Conservation (phyloP, 1,140 invertebrate species). For the Augochlora pura region DNA sequence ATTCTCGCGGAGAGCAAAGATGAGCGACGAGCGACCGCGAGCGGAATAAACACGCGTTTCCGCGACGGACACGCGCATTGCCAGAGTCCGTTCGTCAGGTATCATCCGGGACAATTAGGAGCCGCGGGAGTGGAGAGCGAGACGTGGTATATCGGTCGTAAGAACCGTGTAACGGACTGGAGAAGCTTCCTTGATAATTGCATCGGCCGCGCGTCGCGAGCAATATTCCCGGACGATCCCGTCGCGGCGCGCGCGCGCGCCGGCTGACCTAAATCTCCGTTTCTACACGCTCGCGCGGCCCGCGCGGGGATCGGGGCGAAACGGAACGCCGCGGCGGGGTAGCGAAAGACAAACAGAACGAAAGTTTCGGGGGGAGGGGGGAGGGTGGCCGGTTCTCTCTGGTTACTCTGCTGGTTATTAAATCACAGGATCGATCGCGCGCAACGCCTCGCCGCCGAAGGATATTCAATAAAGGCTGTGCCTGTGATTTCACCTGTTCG, state of each 20-base stretch:
- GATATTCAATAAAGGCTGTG: background rate
- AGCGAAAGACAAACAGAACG: background rate
- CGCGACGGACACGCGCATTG: background rate
- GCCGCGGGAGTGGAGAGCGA: background rate
- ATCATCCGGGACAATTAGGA: too few relatives aligned
- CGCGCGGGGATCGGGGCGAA: background rate
- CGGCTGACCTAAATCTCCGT: constrained; percentile 32
- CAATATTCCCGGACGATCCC: constrained; percentile 16
- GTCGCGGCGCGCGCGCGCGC: too few relatives aligned
- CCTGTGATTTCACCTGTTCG: background rate
- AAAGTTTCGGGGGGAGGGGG: background rate
- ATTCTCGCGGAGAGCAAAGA: too few relatives aligned
- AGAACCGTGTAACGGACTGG: constrained; percentile 26
- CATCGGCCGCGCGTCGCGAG: constrained; percentile 7
- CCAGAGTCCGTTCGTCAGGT: background rate
- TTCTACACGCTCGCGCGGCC: too few relatives aligned
- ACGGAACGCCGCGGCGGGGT: background rate
- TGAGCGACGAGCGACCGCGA: background rate
- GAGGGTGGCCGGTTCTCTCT: too few relatives aligned
- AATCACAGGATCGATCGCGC: constrained; percentile 8
- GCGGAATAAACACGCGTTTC: background rate
- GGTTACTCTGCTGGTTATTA: background rate
- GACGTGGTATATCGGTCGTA: background rate
- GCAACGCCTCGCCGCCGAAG: background rate
- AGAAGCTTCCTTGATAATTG: constrained; percentile 35